Percentiles rank a stretch among this genome's conserved stretches.
Conservation (phyloP, 2,888 invertebrate species). For the Linyphia triangularis region DNA sequence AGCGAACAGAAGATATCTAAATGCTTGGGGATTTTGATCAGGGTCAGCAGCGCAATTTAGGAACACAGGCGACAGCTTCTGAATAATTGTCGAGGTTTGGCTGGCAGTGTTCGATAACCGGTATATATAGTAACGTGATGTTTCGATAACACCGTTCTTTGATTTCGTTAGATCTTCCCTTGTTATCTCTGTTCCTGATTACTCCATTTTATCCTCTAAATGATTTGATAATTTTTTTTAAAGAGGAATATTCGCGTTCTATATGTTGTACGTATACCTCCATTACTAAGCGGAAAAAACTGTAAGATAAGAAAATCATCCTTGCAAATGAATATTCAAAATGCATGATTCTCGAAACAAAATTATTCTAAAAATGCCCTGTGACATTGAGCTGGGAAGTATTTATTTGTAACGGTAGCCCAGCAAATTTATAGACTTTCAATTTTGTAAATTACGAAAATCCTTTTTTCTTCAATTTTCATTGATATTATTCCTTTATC, state of each 20-base stretch:
- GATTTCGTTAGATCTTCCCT: conserved; percentile 25
- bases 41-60: background rate
- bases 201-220: conserved; percentile 18
- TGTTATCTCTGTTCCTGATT: conserved; percentile 8
- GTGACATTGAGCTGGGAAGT: too few species aligned
- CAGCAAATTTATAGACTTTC: too few species aligned
- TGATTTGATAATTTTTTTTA: background rate
- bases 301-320: too few species aligned
- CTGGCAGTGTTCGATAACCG: conserved; percentile 1
- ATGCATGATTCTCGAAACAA: too few species aligned
- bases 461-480: too few species aligned
- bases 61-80: conserved; percentile 42
- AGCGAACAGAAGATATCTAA: conserved; percentile 33
- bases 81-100: background rate
- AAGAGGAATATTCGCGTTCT: conserved; percentile 19
- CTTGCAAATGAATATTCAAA: too few species aligned
- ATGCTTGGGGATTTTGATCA: conserved; percentile 44
- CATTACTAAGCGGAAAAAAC: too few species aligned
- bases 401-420: too few species aligned
- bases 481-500: too few species aligned
- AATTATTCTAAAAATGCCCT: too few species aligned
- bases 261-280: background rate
- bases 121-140: conserved; percentile 38
- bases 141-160: background rate
- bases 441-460: too few species aligned